Conservation (phyloP, 2,888 invertebrate genomes). For the Xestia xanthographa region DNA sequence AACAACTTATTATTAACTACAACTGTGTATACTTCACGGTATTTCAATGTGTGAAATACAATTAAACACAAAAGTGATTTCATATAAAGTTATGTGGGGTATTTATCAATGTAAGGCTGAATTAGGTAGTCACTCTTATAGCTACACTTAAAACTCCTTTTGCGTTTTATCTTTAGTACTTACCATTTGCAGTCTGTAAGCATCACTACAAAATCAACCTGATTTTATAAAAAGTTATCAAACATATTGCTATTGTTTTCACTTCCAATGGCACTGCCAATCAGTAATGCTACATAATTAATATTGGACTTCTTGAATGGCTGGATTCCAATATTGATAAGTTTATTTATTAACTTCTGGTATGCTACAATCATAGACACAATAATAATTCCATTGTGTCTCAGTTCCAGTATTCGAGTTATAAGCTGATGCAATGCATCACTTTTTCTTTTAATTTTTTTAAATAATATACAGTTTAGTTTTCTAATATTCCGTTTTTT, state of each 20-base stretch:
- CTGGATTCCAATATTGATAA: conserved; percentile 28
- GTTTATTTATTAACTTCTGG: conserved; percentile 18
- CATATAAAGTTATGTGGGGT: conserved; percentile 16
- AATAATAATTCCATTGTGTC: conserved; percentile 21
- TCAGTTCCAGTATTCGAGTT: conserved; percentile 4
- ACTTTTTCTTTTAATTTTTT: background rate
- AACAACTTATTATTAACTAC: conserved; percentile 58
- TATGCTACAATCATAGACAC: conserved; percentile 24
- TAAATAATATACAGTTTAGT: conserved; percentile 9
- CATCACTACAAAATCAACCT: conserved; percentile 10
- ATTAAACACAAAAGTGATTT: conserved; percentile 41
- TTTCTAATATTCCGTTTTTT: conserved; percentile 6
- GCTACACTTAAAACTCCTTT: background rate
- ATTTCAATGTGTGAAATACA: conserved; percentile 43
- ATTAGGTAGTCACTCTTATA: conserved; percentile 15
- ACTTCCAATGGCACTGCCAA: conserved; percentile 34
- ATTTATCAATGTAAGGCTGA: background rate
- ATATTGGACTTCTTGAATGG: conserved; percentile 34
- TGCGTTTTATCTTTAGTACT: background rate
- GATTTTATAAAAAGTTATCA: conserved; percentile 17
- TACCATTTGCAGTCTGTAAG: background rate
- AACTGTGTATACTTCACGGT: conserved; percentile 32
- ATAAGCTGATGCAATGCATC: background rate
- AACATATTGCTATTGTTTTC: conserved; percentile 33
- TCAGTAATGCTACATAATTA: conserved; percentile 48